These are phyloP conservation scores for Tipula unca DNA, from an alignment of 2,888 invertebrate species.

Conservation along the genomic window DNA sequence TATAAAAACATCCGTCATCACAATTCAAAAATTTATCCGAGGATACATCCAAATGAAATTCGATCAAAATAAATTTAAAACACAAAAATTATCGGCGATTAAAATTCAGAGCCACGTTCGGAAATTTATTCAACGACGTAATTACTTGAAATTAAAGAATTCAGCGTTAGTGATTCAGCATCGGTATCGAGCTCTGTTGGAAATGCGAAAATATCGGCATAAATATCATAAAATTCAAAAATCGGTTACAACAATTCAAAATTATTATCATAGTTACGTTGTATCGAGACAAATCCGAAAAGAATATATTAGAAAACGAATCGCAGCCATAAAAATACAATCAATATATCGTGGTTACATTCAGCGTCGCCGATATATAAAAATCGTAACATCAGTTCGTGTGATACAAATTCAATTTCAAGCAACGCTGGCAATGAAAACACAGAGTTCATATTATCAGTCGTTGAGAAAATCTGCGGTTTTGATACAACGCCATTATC, in stretches of 20 bases:
- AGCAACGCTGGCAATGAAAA: slow-evolving; percentile 31
- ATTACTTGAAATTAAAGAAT: slow-evolving; percentile 30
- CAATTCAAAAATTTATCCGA: slow-evolving; percentile 37
- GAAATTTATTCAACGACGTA: slow-evolving; percentile 30
- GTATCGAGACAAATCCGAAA: slow-evolving; percentile 29
- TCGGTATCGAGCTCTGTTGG: slow-evolving; percentile 22
- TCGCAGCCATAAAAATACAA: neutral
- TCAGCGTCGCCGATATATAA: slow-evolving; percentile 20
- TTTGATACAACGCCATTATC: slow-evolving; percentile 32
- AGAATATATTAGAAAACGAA: slow-evolving; percentile 23
- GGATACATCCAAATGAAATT: slow-evolving; percentile 27
- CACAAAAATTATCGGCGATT: slow-evolving; percentile 27
- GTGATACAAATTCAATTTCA: slow-evolving; percentile 35
- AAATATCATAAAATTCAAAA: slow-evolving; percentile 30
- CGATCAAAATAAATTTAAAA: slow-evolving; percentile 27
- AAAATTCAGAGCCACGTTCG: slow-evolving; percentile 40
- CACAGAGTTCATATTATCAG: slow-evolving; percentile 28
- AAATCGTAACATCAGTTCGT: neutral
- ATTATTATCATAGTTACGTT: slow-evolving; percentile 30
- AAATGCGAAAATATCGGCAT: slow-evolving; percentile 25
- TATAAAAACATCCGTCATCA: slow-evolving; percentile 27
- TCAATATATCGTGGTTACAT: neutral
- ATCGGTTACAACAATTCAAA: slow-evolving; percentile 38
- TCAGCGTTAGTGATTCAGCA: slow-evolving; percentile 38
- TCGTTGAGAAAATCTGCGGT: slow-evolving; percentile 27